phyloP scores from a whole-genome alignment of 1,140 invertebrate genomes.

The Drosophila rhopaloa region DNA sequence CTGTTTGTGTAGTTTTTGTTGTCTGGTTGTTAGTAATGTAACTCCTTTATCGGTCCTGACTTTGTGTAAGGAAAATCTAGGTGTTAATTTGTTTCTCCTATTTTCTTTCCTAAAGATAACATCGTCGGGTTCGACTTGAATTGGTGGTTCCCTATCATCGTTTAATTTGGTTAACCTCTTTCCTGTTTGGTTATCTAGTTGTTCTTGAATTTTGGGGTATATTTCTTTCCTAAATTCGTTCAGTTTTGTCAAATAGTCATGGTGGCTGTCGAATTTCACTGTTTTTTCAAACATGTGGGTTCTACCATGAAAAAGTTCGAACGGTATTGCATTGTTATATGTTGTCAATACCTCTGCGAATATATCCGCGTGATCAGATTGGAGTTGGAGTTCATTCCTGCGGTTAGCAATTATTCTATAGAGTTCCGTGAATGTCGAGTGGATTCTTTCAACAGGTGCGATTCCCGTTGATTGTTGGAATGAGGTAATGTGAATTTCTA shows the following conservation, averaged over 20 bases:
- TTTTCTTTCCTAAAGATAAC: no score
- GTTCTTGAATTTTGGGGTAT: no score
- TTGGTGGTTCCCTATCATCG: not conserved
- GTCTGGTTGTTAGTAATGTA: conserved; percentile 1
- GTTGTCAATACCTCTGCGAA: conserved; percentile 1
- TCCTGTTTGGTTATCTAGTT: no score
- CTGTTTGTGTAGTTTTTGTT: conserved; percentile 1
- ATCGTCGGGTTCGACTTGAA: conserved; percentile 2
- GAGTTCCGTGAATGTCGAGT: not conserved
- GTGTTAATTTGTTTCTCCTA: no score
- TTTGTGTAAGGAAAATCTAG: no score
- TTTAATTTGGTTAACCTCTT: not conserved
- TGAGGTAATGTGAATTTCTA: conserved; percentile 5
- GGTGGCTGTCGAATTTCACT: no score
- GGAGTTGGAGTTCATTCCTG: conserved; percentile 1
- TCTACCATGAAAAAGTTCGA: conserved; percentile 3
- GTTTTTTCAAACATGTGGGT: no score
- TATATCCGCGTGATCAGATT: not conserved
- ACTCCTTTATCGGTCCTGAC: not conserved
- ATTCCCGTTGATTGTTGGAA: conserved; percentile 9
- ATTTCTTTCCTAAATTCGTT: no score
- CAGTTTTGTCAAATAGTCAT: no score
- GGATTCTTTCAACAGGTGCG: not conserved
- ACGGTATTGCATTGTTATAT: conserved; percentile 5
- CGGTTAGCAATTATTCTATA: conserved; percentile 8